Conservation (phyloP, 2,113 vertebrate species). For the Pelobates fuscus region DNA sequence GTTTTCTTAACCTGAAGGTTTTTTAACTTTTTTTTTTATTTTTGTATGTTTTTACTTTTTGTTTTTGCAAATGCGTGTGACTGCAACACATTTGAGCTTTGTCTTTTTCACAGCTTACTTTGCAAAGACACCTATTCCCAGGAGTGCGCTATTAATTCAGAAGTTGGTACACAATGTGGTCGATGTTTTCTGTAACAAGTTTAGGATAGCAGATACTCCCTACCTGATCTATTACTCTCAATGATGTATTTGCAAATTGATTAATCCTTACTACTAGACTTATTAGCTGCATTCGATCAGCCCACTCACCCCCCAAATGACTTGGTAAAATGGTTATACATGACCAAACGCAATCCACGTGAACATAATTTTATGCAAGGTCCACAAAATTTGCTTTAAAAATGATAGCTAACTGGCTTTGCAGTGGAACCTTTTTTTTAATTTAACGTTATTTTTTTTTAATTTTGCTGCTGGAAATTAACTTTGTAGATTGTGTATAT, state of each 20-base stretch:
- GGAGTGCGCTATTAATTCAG: constrained; percentile 86
- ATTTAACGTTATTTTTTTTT: no score
- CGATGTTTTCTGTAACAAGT: constrained; percentile 88
- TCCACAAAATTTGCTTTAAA: background rate
- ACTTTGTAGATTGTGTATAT: no score
- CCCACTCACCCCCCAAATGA: constrained; percentile 65
- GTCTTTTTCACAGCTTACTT: constrained; percentile 57
- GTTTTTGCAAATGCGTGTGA: background rate
- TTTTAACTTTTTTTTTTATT: no score
- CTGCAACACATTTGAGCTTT: constrained; percentile 20
- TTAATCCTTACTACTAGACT: constrained; percentile 94
- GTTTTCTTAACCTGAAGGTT: background rate
- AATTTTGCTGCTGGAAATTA: no score
- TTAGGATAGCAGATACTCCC: constrained; percentile 74
- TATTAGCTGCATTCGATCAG: constrained; percentile 90
- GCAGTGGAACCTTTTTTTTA: no score
- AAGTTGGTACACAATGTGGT: constrained; percentile 87
- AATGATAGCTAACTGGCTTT: no score
- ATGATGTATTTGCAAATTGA: constrained; percentile 98
- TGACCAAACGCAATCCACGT: constrained; percentile 64
- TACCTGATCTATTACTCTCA: constrained; percentile 94
- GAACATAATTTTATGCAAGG: background rate
- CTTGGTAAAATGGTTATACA: constrained; percentile 66
- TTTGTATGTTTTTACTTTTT: no score
- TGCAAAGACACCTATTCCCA: constrained; percentile 73